Evolutionary conservation across 1,140 invertebrate species (phyloP).

Genomic region (Bombus vancouverensis): DNA sequence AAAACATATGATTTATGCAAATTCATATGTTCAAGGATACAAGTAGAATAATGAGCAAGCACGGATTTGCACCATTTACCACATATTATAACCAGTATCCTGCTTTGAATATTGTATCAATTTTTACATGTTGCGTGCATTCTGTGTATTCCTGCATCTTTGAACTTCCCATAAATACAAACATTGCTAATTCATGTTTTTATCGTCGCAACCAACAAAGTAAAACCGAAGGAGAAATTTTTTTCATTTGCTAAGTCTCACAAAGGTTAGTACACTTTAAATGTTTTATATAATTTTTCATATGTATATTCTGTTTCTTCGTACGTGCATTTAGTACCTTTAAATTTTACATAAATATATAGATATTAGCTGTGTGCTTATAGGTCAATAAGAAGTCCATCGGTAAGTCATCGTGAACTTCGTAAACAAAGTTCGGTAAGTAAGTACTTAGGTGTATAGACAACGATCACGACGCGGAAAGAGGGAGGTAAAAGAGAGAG

Average conservation of each 20-base stretch:
- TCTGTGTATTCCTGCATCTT: too few species aligned
- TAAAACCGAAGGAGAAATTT: too few species aligned
- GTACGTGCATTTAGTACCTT: not conserved
- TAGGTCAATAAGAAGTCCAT: not conserved
- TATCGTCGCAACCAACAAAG: too few species aligned
- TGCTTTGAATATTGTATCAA: too few species aligned
- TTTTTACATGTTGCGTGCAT: too few species aligned
- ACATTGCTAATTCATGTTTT: too few species aligned
- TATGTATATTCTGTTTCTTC: not conserved
- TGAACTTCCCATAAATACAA: too few species aligned
- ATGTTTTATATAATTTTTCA: not conserved
- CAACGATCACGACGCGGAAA: not conserved
- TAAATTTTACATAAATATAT: not conserved
- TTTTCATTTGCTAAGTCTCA: too few species aligned
- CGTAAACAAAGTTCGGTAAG: conserved; percentile 26
- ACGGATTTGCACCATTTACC: not conserved
- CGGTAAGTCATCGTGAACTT: not conserved
- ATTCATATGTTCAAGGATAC: not conserved
- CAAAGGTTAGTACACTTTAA: not conserved
- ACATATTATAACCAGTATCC: too few species aligned
- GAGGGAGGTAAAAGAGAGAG: conserved; percentile 57
- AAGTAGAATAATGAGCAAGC: not conserved
- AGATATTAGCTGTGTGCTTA: not conserved
- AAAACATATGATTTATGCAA: not conserved
- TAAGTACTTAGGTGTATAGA: conserved; percentile 19